phyloP scores from a whole-genome alignment of 2,113 vertebrate species.

The Rynchops niger region DNA sequence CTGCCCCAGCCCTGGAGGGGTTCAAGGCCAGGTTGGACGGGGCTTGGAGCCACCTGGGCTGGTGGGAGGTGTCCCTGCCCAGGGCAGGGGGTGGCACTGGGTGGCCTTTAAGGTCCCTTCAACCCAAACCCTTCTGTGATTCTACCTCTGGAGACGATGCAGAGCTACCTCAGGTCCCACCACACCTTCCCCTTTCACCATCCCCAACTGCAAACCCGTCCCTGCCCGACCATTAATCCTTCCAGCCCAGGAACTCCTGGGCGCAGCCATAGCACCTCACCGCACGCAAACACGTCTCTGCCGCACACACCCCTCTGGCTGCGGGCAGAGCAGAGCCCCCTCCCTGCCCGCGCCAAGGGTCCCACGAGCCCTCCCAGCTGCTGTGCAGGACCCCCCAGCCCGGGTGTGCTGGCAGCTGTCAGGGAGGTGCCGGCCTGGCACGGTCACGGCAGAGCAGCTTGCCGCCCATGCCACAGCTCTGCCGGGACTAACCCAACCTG shows the following conservation, averaged over 20 bases:
- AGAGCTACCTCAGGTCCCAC: background rate
- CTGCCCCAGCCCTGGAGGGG: background rate
- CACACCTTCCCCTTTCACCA: background rate
- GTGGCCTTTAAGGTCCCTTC: background rate
- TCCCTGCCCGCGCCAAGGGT: background rate
- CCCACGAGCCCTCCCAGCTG: background rate
- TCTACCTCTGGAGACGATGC: background rate
- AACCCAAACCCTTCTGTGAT: background rate
- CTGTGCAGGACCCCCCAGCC: accelerated
- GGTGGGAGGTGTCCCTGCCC: background rate
- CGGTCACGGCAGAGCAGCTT: background rate
- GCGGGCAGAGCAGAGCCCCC: background rate
- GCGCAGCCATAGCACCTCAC: background rate
- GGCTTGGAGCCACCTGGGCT: background rate
- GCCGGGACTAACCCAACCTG: conserved; percentile 20
- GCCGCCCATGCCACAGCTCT: background rate
- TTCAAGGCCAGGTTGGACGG: background rate
- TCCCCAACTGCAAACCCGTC: accelerated
- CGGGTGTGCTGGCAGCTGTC: background rate
- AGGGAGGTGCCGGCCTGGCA: background rate
- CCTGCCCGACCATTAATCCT: accelerated
- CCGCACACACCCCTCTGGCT: accelerated
- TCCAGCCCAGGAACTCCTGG: background rate
- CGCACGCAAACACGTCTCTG: accelerated
- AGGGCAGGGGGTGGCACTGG: background rate